These are phyloP conservation scores for Ancistrus triradiatus DNA, from an alignment of 2,113 vertebrate genomes.

Conservation along the genomic window DNA sequence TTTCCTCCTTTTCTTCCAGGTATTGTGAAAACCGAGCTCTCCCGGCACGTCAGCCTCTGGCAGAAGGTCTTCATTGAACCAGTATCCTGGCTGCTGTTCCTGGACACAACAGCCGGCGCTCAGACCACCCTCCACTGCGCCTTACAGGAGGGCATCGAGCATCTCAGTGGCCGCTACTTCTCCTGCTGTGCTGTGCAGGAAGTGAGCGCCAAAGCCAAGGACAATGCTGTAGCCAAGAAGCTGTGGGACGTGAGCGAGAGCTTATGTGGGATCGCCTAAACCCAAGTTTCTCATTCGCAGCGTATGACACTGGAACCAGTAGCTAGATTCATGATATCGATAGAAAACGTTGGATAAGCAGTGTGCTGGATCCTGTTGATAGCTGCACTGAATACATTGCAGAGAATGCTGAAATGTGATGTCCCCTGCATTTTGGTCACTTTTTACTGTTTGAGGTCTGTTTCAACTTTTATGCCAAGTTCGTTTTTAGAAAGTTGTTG, in stretches of 20 bases:
- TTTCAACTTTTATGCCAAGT: neutral
- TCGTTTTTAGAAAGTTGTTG: constrained; percentile 12
- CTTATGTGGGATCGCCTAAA: constrained; percentile 51
- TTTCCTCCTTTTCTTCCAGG: constrained; percentile 39
- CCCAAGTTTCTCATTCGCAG: neutral
- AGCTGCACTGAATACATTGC: neutral
- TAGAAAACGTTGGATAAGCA: neutral
- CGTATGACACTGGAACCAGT: constrained; percentile 5
- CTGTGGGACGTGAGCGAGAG: constrained; percentile 65
- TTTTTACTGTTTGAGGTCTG: neutral
- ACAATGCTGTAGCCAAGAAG: constrained; percentile 48
- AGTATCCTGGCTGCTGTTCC: constrained; percentile 55
- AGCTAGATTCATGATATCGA: neutral
- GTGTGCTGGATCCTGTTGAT: neutral
- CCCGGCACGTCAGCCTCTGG: constrained; percentile 61
- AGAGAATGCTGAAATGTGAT: neutral
- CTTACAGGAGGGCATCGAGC: constrained; percentile 63
- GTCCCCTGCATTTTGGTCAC: neutral
- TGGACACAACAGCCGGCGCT: constrained; percentile 58
- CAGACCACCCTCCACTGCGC: constrained; percentile 67
- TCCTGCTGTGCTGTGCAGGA: constrained; percentile 55
- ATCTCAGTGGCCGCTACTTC: constrained; percentile 61
- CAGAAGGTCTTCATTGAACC: constrained; percentile 63
- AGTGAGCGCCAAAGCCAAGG: constrained; percentile 40
- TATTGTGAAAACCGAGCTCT: constrained; percentile 59